phyloP scores from a whole-genome alignment of 2,113 vertebrate species.

The Heterocephalus glaber region DNA sequence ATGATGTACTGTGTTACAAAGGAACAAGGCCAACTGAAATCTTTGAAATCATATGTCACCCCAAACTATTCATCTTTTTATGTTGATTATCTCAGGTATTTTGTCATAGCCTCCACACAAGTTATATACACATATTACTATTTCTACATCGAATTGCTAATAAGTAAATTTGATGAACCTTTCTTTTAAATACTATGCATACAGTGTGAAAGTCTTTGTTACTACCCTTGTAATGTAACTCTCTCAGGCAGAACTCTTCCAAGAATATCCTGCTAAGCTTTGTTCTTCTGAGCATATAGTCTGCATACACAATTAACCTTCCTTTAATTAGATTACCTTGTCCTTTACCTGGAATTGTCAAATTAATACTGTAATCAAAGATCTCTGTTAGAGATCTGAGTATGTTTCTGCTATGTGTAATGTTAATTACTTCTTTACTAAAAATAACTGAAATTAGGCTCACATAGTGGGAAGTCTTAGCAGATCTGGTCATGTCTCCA shows the following conservation, averaged over 20 bases:
- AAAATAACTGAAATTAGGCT: conserved; percentile 49
- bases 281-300: conserved; percentile 10
- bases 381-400: conserved; percentile 35
- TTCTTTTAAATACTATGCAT: not conserved
- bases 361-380: conserved; percentile 66
- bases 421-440: conserved; percentile 55
- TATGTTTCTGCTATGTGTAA: not conserved
- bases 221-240: not conserved
- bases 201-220: not conserved
- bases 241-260: conserved; percentile 39
- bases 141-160: not conserved
- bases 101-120: not conserved
- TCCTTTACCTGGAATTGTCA: conserved; percentile 58
- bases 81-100: not conserved
- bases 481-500: conserved; percentile 16
- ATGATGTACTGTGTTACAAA: not conserved
- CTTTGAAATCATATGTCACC: not conserved
- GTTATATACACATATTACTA: not conserved
- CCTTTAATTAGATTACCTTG: conserved; percentile 65
- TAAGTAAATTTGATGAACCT: not conserved
- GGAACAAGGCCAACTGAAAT: not conserved
- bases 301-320: conserved; percentile 59
- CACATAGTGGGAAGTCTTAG: not conserved
- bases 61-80: not conserved
- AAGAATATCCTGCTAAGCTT: conserved; percentile 36